These are phyloP conservation scores for Drosophila biarmipes DNA, from an alignment of 1,140 invertebrate genomes.

Conservation along the genomic window DNA sequence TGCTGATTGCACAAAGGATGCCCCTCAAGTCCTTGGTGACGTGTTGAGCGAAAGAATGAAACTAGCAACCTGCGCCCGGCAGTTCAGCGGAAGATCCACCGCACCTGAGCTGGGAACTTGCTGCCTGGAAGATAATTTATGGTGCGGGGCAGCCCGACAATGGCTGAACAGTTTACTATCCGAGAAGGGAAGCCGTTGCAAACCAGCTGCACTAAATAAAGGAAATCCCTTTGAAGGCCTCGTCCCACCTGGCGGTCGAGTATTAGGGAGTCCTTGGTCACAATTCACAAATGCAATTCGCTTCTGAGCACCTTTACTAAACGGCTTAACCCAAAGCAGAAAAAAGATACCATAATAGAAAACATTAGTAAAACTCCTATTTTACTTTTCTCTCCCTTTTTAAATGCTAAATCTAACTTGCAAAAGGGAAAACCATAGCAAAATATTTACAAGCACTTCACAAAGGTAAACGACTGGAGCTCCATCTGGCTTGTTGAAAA, in stretches of 20 bases:
- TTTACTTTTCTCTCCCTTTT: too few relatives aligned
- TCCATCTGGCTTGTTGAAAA: background rate
- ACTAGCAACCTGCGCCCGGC: constrained; percentile 50
- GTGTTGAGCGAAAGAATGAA: constrained; percentile 71
- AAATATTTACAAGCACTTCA: background rate
- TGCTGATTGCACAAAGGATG: constrained; percentile 76
- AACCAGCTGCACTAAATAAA: constrained; percentile 11
- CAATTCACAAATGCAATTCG: constrained; percentile 6
- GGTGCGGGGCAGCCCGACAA: constrained; percentile 16
- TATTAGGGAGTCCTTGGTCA: background rate
- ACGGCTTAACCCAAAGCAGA: background rate
- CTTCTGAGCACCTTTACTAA: background rate
- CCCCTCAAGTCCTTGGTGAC: constrained; percentile 78
- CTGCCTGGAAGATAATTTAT: constrained; percentile 28
- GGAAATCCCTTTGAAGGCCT: constrained; percentile 12
- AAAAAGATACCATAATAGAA: background rate
- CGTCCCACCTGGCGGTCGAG: background rate
- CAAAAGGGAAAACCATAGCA: background rate
- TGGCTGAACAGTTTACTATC: constrained; percentile 16
- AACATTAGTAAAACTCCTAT: background rate
- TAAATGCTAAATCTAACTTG: background rate
- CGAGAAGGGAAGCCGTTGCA: constrained; percentile 4
- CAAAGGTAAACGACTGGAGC: background rate
- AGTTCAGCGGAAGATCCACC: constrained; percentile 33
- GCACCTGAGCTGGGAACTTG: constrained; percentile 48